Evolutionary conservation across 2,888 invertebrate species (phyloP), one percentile per base, ranked within the genome.

Genomic region (Formica aserva): DNA sequence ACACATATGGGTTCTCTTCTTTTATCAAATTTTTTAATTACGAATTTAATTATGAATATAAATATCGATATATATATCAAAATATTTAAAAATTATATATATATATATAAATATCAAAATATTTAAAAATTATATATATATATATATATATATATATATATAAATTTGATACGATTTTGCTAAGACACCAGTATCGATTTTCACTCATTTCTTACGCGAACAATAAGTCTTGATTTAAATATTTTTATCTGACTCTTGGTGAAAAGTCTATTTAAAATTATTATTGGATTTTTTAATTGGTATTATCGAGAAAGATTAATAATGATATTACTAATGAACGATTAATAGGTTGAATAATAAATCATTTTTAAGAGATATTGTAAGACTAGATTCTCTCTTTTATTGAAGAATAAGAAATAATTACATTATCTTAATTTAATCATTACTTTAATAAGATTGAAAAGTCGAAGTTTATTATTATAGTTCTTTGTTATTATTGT

Each of bases 251-350:
- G 9, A 38, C 35, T 35, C 2, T 35, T 18, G 48, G 5, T 0
- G 15, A 72, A 26, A 4, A 35, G 13, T 26, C 9, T 72, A 3
- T 15, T 45, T 11, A n/a, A 52, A 38, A 38, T 35, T 18, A n/a
- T n/a, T 29, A 74, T 62, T 62, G 62, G 63, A 41, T 41, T 32
- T 26, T 74, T 74, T 32, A 32, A n/a, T 32, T 32, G 6, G 13
- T 45, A 15, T 41, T 41, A 11, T 45, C 4, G 45, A n/a, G 6
- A n/a, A 48, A n/a, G 3, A 22, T 55, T 57, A 22, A 13, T 22
- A 57, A 22, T 57, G 13, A 57, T 18, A 18, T 45, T 57, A 22
- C 9, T 22, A 11, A 22, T 22, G 11, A 11, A 55, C 11, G 18
- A 52, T 1, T 52, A 52, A 52, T 55, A 22, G 3, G 3, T 11